Evolutionary conservation across 2,888 invertebrate species (phyloP).

Genomic region (Apodemia hepburni): DNA sequence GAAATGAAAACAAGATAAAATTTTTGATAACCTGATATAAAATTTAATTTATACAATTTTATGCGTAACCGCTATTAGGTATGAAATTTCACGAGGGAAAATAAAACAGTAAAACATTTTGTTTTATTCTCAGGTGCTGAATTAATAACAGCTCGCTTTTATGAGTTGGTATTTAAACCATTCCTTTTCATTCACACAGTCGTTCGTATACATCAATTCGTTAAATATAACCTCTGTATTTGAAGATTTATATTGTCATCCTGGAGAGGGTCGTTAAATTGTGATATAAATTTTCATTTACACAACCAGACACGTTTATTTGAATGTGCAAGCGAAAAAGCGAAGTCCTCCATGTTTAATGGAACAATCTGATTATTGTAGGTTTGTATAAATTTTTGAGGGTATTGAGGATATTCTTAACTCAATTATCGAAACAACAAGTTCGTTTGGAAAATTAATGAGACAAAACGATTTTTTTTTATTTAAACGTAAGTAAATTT

Average conservation of each 20-base stretch:
- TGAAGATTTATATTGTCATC: background rate
- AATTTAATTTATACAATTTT: background rate
- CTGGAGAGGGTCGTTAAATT: background rate
- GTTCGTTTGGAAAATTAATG: no score
- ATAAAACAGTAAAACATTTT: background rate
- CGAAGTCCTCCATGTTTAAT: no score
- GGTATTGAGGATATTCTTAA: no score
- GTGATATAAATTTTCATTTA: background rate
- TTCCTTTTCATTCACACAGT: background rate
- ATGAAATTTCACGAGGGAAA: background rate
- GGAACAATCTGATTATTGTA: no score
- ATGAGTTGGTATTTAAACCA: background rate
- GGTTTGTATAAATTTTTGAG: no score
- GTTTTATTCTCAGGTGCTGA: background rate
- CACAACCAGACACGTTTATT: background rate
- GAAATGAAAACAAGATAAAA: background rate
- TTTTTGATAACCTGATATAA: background rate
- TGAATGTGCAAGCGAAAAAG: no score
- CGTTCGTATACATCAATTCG: background rate
- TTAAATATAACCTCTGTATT: background rate
- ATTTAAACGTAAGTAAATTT: no score
- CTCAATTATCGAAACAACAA: no score
- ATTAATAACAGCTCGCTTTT: conserved; percentile 1
- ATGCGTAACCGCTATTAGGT: background rate
- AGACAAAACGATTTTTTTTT: no score